Evolutionary conservation across 2,113 vertebrate genomes (phyloP).

Genomic region (Gymnarchus niloticus): DNA sequence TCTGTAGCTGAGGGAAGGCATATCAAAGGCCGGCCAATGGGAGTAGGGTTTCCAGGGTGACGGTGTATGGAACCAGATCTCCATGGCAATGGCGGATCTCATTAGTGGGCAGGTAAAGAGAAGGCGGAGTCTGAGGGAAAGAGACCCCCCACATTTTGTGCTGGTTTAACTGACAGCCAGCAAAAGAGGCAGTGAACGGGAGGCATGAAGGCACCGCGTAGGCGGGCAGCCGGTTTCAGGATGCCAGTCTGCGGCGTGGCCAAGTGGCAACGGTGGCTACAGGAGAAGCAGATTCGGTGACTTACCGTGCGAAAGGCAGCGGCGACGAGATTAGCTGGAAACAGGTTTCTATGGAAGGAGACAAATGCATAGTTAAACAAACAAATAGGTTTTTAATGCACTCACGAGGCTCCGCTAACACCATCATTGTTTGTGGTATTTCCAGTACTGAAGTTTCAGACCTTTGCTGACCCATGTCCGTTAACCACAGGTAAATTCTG

Average conservation of each 20-base stretch:
- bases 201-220: neutral
- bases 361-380: neutral
- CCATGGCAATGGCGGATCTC: neutral
- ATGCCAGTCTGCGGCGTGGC: neutral
- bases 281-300: neutral
- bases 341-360: slow-evolving; percentile 77
- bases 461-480: neutral
- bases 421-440: neutral
- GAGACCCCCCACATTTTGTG: neutral
- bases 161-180: neutral
- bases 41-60: neutral
- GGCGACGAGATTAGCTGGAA: slow-evolving; percentile 88
- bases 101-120: neutral
- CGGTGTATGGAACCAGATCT: neutral
- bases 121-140: neutral
- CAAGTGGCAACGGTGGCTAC: neutral
- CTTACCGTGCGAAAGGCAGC: slow-evolving; percentile 90
- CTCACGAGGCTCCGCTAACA: neutral
- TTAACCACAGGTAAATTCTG: neutral
- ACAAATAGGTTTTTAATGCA: neutral
- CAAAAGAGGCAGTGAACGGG: neutral
- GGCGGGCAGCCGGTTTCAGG: neutral
- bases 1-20: neutral
- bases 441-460: neutral
- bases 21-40: neutral